Percentiles rank a stretch among this genome's conserved stretches.
Conservation (phyloP, 2,888 invertebrate species). For the Epistrophe eligans region DNA sequence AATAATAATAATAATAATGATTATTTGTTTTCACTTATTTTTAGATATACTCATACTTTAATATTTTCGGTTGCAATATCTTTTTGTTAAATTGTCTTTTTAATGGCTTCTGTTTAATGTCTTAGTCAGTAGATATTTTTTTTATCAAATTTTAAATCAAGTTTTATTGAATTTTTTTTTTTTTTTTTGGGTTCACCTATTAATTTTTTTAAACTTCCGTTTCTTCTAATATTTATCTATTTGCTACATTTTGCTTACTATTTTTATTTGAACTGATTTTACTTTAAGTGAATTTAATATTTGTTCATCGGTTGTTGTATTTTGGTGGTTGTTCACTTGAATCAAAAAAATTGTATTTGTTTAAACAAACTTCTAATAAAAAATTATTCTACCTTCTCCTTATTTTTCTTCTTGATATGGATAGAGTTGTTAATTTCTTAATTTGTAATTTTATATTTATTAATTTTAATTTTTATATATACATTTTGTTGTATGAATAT, state of each 20-base stretch:
- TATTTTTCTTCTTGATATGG: slow-evolving; percentile 68
- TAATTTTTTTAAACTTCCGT: slow-evolving; percentile 20
- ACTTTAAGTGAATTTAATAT: slow-evolving; percentile 55
- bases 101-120: slow-evolving; percentile 50
- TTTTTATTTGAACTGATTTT: slow-evolving; percentile 54
- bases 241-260: slow-evolving; percentile 56
- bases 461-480: slow-evolving; percentile 30
- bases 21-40: slow-evolving; percentile 68
- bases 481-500: slow-evolving; percentile 70
- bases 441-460: slow-evolving; percentile 48
- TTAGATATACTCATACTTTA: slow-evolving; percentile 45
- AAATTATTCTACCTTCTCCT: slow-evolving; percentile 69
- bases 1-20: slow-evolving; percentile 73
- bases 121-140: slow-evolving; percentile 43
- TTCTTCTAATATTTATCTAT: slow-evolving; percentile 63
- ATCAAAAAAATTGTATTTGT: slow-evolving; percentile 28
- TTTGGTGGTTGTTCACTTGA: slow-evolving; percentile 62
- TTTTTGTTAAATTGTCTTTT: slow-evolving; percentile 59
- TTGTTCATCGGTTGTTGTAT: slow-evolving; percentile 32
- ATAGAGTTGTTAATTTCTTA: slow-evolving; percentile 69
- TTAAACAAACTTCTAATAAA: slow-evolving; percentile 61
- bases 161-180: not conserved
- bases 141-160: slow-evolving; percentile 48
- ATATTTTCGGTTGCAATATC: slow-evolving; percentile 59
- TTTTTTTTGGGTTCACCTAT: slow-evolving; percentile 47